phyloP scores from a whole-genome alignment of 1,140 invertebrate genomes.

The Brachionus plicatilis region DNA sequence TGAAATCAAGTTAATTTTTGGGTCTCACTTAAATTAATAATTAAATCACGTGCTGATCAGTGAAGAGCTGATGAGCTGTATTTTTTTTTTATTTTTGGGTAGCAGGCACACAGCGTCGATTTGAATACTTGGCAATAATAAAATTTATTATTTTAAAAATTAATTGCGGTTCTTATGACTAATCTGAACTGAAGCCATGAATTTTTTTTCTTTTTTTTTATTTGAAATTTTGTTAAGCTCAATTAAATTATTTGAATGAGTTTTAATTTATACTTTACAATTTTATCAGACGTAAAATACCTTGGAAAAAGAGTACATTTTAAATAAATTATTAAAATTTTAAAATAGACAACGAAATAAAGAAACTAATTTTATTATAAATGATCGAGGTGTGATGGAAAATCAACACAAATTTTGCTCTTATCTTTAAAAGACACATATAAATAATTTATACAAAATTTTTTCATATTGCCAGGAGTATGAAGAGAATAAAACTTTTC shows the following conservation, averaged over 20 bases:
- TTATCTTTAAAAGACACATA: not conserved
- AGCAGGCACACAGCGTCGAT: not conserved
- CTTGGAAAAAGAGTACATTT: not conserved
- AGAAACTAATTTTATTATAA: not conserved
- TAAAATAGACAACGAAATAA: not conserved
- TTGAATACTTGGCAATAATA: not conserved
- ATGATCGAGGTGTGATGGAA: not conserved
- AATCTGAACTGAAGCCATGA: not conserved
- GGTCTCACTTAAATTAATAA: not conserved
- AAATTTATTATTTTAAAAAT: not conserved
- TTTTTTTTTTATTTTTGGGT: not conserved
- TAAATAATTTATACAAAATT: not conserved
- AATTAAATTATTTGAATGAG: not conserved
- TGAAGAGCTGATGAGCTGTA: not conserved
- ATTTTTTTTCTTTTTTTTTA: not conserved
- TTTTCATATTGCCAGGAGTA: not conserved
- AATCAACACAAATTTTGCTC: not conserved
- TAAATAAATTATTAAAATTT: constrained; percentile 26
- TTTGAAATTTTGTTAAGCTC: not conserved
- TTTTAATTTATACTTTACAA: not conserved
- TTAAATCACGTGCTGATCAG: not conserved
- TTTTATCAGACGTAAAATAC: not conserved
- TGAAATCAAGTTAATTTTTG: not conserved
- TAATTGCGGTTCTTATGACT: no score
- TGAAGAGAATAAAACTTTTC: constrained; percentile 10